phyloP scores from a whole-genome alignment of 2,888 invertebrate genomes.

The Galerucella pusilla region DNA sequence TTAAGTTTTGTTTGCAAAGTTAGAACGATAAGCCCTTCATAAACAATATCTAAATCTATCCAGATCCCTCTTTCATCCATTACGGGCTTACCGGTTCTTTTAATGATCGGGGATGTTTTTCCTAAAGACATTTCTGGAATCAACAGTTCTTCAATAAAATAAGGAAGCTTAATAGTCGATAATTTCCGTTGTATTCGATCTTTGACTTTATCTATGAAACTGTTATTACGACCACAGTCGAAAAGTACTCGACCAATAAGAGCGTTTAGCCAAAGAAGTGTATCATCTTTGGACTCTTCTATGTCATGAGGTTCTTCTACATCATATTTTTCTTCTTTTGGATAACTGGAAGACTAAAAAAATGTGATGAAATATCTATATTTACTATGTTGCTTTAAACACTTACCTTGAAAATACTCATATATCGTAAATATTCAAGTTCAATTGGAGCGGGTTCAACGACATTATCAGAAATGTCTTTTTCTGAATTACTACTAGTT shows the following conservation, averaged over 20 bases:
- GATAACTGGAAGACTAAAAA: slow-evolving; percentile 31
- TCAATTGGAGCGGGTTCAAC: slow-evolving; percentile 46
- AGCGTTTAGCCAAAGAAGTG: slow-evolving; percentile 81
- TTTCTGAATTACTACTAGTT: slow-evolving; percentile 27
- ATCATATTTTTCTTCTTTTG: slow-evolving; percentile 39
- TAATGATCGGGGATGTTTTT: slow-evolving; percentile 74
- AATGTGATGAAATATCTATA: neutral
- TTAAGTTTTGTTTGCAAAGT: slow-evolving; percentile 91
- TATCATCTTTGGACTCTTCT: slow-evolving; percentile 51
- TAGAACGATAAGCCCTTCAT: slow-evolving; percentile 82
- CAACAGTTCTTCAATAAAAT: slow-evolving; percentile 86
- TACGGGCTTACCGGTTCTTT: slow-evolving; percentile 72
- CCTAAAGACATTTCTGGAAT: slow-evolving; percentile 82
- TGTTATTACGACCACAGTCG: slow-evolving; percentile 82
- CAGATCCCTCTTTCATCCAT: slow-evolving; percentile 88
- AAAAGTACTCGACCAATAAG: slow-evolving; percentile 81
- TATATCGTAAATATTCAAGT: slow-evolving; percentile 59
- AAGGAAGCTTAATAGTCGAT: slow-evolving; percentile 85
- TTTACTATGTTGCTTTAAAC: neutral
- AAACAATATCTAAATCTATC: slow-evolving; percentile 85
- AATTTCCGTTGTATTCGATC: slow-evolving; percentile 88
- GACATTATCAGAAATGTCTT: slow-evolving; percentile 33
- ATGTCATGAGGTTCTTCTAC: slow-evolving; percentile 36
- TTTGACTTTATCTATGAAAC: slow-evolving; percentile 76
- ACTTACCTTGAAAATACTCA: slow-evolving; percentile 58